phyloP scores from a whole-genome alignment of 1,140 invertebrate species.

The Aphidius ervi region DNA sequence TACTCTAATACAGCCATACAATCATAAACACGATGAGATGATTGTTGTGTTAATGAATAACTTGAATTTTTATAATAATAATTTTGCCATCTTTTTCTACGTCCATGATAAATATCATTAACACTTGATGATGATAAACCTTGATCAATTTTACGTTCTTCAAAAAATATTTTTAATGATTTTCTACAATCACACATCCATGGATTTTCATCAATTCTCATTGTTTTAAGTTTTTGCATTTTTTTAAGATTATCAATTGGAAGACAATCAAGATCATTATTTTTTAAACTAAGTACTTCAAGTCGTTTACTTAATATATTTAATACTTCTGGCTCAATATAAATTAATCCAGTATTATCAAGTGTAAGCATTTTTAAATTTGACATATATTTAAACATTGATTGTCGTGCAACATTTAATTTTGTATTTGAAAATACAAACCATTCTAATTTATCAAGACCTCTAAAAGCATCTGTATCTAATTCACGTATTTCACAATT shows the following conservation, averaged over 20 bases:
- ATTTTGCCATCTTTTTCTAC: slow-evolving; percentile 13
- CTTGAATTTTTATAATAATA: not conserved
- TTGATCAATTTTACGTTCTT: slow-evolving; percentile 24
- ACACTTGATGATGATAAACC: slow-evolving; percentile 7
- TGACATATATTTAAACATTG: slow-evolving; percentile 29
- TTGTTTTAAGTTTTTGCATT: slow-evolving; percentile 23
- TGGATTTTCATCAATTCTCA: slow-evolving; percentile 36
- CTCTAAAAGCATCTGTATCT: slow-evolving; percentile 29
- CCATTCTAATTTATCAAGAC: slow-evolving; percentile 32
- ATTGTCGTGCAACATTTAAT: slow-evolving; percentile 23
- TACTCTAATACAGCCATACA: slow-evolving; percentile 24
- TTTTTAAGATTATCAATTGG: slow-evolving; percentile 28
- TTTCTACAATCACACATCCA: slow-evolving; percentile 36
- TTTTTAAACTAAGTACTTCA: slow-evolving; percentile 31
- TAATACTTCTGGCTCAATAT: slow-evolving; percentile 35
- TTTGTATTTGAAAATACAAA: slow-evolving; percentile 34
- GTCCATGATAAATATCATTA: slow-evolving; percentile 11
- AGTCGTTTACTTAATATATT: slow-evolving; percentile 24
- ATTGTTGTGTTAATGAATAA: slow-evolving; percentile 9
- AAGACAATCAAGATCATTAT: slow-evolving; percentile 40
- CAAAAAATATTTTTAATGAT: slow-evolving; percentile 28
- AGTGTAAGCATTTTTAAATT: slow-evolving; percentile 30
- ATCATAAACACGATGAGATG: slow-evolving; percentile 14
- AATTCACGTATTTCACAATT: slow-evolving; percentile 34
- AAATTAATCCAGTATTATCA: slow-evolving; percentile 29